Percentiles rank a stretch among this genome's conserved stretches.
Evolutionary conservation across 2,888 invertebrate species (phyloP).

Genomic region (Melanargia galathea): DNA sequence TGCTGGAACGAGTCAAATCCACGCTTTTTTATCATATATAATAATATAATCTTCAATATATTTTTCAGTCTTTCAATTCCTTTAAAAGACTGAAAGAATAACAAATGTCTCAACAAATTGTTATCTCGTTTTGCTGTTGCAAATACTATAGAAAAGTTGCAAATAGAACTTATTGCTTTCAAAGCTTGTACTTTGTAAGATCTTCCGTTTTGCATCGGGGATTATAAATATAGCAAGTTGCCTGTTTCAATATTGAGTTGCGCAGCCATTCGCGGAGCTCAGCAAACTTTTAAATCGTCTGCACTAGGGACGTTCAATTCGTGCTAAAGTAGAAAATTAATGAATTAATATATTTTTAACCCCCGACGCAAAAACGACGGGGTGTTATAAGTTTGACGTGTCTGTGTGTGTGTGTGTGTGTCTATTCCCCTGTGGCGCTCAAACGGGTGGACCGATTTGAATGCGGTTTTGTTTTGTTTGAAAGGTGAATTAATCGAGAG

Average conservation of each 20-base stretch:
- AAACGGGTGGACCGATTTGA: no score
- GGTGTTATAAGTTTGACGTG: no score
- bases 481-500: no score
- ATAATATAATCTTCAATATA: no score
- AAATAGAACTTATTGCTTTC: background rate
- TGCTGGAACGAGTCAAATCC: no score
- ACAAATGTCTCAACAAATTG: background rate
- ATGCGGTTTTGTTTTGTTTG: no score
- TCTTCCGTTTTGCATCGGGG: background rate
- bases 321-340: background rate
- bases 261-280: constrained; percentile 1
- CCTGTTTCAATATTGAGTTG: constrained; percentile 15
- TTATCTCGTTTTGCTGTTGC: background rate
- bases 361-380: no score
- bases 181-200: background rate
- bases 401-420: no score
- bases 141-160: background rate
- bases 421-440: no score
- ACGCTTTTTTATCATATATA: no score
- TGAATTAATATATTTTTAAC: no score
- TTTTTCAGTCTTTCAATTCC: background rate
- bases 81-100: background rate
- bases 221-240: constrained; percentile 17
- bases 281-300: constrained; percentile 16
- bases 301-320: background rate